phyloP scores from a whole-genome alignment of 2,113 vertebrate genomes.

The Boleophthalmus pectinirostris region DNA sequence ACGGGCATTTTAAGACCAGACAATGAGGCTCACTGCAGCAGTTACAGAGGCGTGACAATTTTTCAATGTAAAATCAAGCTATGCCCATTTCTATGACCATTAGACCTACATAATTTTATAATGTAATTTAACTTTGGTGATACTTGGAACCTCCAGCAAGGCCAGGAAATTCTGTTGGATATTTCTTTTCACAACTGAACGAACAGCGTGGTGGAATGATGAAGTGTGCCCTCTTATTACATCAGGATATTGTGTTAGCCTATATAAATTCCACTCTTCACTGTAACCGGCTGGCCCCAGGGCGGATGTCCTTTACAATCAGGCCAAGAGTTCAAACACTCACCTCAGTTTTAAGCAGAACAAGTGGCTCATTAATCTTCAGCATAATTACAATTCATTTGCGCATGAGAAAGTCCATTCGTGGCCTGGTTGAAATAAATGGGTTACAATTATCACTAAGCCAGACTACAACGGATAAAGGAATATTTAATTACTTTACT shows the following conservation, averaged over 20 bases:
- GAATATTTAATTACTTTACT: background rate
- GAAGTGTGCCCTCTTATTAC: background rate
- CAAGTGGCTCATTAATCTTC: constrained; percentile 12
- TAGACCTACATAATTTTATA: too few species aligned
- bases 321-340: background rate
- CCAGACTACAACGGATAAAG: constrained; percentile 1
- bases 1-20: too few species aligned
- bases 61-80: too few species aligned
- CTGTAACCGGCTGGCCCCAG: background rate
- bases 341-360: constrained; percentile 13
- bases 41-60: too few species aligned
- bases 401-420: constrained; percentile 17
- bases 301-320: background rate
- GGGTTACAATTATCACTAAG: constrained; percentile 19
- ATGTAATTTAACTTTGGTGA: too few species aligned
- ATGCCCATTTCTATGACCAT: too few species aligned
- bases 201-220: background rate
- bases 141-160: too few species aligned
- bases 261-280: background rate
- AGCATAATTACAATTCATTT: constrained; percentile 34
- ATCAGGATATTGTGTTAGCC: too few species aligned
- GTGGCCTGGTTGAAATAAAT: constrained; percentile 21
- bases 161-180: background rate
- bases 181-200: background rate
- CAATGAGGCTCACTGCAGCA: too few species aligned